These are phyloP conservation scores for Lasioglossum vierecki DNA, from an alignment of 2,888 invertebrate genomes.

Conservation along the genomic window DNA sequence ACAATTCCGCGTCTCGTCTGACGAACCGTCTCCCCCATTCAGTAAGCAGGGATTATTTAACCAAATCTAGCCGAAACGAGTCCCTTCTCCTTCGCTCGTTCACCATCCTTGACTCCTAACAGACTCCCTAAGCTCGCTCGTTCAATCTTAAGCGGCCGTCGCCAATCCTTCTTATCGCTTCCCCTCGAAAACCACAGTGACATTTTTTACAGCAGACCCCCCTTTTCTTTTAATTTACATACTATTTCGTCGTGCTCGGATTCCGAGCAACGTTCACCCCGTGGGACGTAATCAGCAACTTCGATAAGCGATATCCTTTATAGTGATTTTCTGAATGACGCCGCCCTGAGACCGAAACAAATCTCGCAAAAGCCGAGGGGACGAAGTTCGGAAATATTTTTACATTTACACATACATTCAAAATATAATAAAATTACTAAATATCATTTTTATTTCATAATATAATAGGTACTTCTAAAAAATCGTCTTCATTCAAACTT, in stretches of 20 bases:
- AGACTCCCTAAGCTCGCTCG: constrained; percentile 67
- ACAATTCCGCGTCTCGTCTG: constrained; percentile 47
- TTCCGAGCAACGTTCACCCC: constrained; percentile 23
- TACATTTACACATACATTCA: no score
- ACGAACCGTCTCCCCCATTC: constrained; percentile 12
- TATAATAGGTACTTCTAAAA: no score
- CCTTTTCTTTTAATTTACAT: constrained; percentile 67
- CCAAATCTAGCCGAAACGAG: constrained; percentile 69
- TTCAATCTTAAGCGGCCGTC: constrained; percentile 65
- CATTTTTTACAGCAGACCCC: constrained; percentile 48
- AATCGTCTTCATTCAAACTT: no score
- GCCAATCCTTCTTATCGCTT: constrained; percentile 46
- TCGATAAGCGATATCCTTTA: constrained; percentile 39
- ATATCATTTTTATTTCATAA: no score
- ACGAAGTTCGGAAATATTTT: not conserved
- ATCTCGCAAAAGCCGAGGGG: not conserved
- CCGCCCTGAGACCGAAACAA: not conserved
- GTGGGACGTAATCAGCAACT: constrained; percentile 43
- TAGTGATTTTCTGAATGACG: not conserved
- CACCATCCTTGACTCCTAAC: constrained; percentile 62
- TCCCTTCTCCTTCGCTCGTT: constrained; percentile 48
- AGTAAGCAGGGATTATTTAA: constrained; percentile 66
- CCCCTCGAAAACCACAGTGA: constrained; percentile 57
- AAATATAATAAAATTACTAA: no score
- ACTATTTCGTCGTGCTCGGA: constrained; percentile 48